Evolutionary conservation across 2,888 invertebrate genomes (phyloP), one percentile per base, ranked within the genome.

Genomic region (Chromoteleia sp.): DNA sequence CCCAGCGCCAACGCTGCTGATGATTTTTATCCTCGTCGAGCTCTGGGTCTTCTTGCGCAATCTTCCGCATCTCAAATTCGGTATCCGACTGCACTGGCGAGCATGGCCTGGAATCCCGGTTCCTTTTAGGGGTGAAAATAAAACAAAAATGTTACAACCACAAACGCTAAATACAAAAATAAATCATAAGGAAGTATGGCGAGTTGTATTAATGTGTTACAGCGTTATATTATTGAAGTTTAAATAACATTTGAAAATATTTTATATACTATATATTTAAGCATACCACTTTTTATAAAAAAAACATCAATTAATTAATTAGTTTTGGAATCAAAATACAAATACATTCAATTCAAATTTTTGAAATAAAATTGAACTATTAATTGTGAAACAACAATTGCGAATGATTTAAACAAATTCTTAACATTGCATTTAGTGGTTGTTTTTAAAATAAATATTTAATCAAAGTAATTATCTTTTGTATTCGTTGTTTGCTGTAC

Each of bases 51-150:
- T 89, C 90, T 79, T 95, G 68, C 90, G 93, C 79, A 94, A 94
- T 90, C 75, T 91, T 92, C 12, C 87, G 89, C 88, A 95, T 93
- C 92, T 98, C 98, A 88, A 97, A 96, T 91, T 99, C 99, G 0
- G 98, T 98, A 92, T 99, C 99, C 43, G 98, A 98, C 91, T 98
- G 98, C 80, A 97, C 95, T 5, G 98, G 98, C 10, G 97, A 96
- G 83, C 95, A 95, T 39, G 96, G 95, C 77, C 97, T 94, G 33
- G 96, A 96, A 80, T 93, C 93, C 81, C 90, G 91, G 85, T 91
- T 91, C 85, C 91, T 91, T 84, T 85, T 84, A 83, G 88, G 87
- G n/a, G 92, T 92, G 83, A 61, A 85, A 84, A 85, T 75, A 68
- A 84, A 82, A 73, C 80, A 81, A 74, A 67, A 79, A 73, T 29